Evolutionary conservation across 2,113 vertebrate species (phyloP), one percentile per base, ranked within the genome.

Genomic region (Rhynchomys soricoides): DNA sequence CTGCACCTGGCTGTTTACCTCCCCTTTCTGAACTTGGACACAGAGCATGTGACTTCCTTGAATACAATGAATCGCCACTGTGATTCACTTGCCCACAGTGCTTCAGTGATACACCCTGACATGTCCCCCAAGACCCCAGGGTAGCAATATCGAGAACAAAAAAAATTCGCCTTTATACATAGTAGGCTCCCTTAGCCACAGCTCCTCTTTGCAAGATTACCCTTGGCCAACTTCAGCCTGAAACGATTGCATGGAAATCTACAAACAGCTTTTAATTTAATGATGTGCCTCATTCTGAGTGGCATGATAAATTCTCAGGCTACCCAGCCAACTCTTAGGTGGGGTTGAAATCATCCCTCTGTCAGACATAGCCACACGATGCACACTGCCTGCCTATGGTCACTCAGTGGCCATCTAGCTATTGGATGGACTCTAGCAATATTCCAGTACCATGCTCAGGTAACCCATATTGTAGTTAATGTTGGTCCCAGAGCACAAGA

Each of bases 61-160:
- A 8, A 48, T 9, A 8, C 43, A 0, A 6, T 37, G 29, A 7
- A 5, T 43, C 22, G n/a, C 75, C 10, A 13, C 11, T 37, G 45
- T 86, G 64, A 50, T 11, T n/a, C n/a, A n/a, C n/a, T n/a, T 12
- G 8, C 48, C 37, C 15, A 16, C 43, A 7, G 31, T 17, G 13
- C 40, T 8, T 1, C 1, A 0, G 3, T 0, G 37, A 1, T 19
- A 15, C 17, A n/a, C 55, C 13, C 16, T 29, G 19, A 6, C 77
- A 62, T 48, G 9, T 37, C 22, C 15, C 57, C 91, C 66, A 0
- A 21, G 48, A 34, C 4, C 1, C 43, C 3, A 16, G n/a, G n/a
- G 7, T 7, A 21, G 31, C 0, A 29, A 34, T 50, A 26, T 7
- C 24, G 12, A 75, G n/a, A 78, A 12, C 26, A n/a, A 24, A 45